These are phyloP conservation scores for Perccottus glenii DNA, from an alignment of 2,113 vertebrate species.

Conservation along the genomic window DNA sequence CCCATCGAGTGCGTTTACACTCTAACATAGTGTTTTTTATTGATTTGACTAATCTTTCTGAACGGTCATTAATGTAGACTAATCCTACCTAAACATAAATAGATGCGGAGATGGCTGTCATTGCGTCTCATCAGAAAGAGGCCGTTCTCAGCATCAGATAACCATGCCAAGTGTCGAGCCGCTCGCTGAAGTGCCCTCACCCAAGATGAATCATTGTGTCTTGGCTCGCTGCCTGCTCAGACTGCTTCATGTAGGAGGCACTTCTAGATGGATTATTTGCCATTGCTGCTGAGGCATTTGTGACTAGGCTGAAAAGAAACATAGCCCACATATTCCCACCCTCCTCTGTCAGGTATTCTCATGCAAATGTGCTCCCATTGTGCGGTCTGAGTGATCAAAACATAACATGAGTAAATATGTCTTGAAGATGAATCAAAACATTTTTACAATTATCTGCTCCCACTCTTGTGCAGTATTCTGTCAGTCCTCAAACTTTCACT, in stretches of 20 bases:
- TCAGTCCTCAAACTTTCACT: slow-evolving; percentile 14
- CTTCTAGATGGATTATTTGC: slow-evolving; percentile 50
- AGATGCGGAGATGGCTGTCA: slow-evolving; percentile 15
- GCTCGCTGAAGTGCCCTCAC: slow-evolving; percentile 52
- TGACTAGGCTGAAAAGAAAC: slow-evolving; percentile 37
- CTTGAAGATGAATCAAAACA: slow-evolving; percentile 6
- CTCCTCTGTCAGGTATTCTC: slow-evolving; percentile 20
- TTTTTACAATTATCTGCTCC: slow-evolving; percentile 4
- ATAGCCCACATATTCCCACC: slow-evolving; percentile 29
- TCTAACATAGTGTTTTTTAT: slow-evolving; percentile 3
- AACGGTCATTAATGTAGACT: neutral
- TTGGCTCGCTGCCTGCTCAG: slow-evolving; percentile 54
- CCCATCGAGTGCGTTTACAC: neutral
- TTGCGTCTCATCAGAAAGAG: slow-evolving; percentile 34
- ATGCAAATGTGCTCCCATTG: slow-evolving; percentile 13
- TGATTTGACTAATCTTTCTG: neutral
- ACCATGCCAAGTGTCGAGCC: slow-evolving; percentile 42
- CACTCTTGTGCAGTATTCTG: slow-evolving; percentile 16
- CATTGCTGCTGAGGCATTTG: too few relatives aligned
- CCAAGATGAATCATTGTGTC: slow-evolving; percentile 44
- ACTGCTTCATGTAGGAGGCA: slow-evolving; percentile 51
- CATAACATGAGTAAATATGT: slow-evolving; percentile 19
- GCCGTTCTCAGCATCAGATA: slow-evolving; percentile 29
- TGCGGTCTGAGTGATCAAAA: too few relatives aligned
- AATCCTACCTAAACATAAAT: slow-evolving; percentile 5